Evolutionary conservation across 1,140 invertebrate species (phyloP).

Genomic region (Dolichoris vasculosae): DNA sequence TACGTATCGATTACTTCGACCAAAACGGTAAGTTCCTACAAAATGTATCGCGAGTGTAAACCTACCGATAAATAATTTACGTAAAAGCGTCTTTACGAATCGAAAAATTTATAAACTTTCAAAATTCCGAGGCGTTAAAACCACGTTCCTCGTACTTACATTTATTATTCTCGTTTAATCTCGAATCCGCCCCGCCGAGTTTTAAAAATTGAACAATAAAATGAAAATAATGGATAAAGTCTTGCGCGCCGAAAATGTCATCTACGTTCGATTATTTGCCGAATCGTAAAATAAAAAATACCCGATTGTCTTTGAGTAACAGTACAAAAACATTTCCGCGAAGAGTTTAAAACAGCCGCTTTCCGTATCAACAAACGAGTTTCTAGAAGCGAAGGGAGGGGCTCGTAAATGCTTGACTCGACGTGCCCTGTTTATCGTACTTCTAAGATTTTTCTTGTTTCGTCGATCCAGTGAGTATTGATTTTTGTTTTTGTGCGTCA

Average conservation of each 20-base stretch:
- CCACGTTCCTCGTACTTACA: no score
- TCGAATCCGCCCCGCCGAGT: no score
- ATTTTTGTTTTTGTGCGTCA: not conserved
- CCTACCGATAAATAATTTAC: no score
- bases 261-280: not conserved
- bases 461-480: not conserved
- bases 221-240: no score
- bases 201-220: no score
- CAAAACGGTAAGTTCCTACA: no score
- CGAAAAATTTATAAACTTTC: no score
- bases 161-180: no score
- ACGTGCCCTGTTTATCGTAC: not conserved
- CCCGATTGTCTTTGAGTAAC: not conserved
- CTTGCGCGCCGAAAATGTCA: not conserved
- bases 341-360: not conserved
- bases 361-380: not conserved
- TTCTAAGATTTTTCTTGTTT: not conserved
- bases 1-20: no score
- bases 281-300: not conserved
- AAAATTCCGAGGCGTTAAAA: no score
- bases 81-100: no score
- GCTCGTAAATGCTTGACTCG: not conserved
- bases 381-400: conserved; percentile 14
- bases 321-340: not conserved
- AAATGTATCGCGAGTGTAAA: no score